Evolutionary conservation across 2,797 vertebrate species (phyloP).

Genomic region (Fistularia commersonii): DNA sequence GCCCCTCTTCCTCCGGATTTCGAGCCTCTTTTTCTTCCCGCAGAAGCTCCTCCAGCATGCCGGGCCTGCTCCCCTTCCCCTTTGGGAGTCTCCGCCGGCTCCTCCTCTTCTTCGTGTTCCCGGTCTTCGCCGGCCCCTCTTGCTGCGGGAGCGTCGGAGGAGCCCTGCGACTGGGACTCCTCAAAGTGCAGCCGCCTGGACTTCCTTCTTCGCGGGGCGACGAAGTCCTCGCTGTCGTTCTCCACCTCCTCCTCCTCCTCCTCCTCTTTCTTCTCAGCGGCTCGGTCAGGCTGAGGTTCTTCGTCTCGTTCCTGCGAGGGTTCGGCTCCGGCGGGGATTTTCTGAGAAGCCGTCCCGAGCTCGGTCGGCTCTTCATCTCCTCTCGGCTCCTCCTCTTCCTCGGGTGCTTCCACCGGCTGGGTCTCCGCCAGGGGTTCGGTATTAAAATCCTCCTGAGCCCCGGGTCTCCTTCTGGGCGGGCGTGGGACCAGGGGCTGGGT

Average conservation of each 20-base stretch:
- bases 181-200: constrained; percentile 13
- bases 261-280: too few relatives aligned
- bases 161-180: background rate
- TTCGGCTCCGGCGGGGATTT: too few relatives aligned
- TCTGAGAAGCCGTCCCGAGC: too few relatives aligned
- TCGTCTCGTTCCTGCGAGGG: too few relatives aligned
- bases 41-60: constrained; percentile 15
- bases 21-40: too few relatives aligned
- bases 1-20: too few relatives aligned
- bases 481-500: too few relatives aligned
- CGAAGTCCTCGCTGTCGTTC: constrained; percentile 17
- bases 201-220: constrained; percentile 20
- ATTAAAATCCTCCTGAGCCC: background rate
- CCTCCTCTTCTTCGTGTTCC: background rate
- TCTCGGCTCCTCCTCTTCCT: constrained; percentile 16
- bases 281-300: too few relatives aligned
- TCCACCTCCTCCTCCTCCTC: too few relatives aligned
- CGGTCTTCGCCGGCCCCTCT: background rate
- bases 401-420: constrained; percentile 28
- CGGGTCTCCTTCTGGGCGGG: background rate
- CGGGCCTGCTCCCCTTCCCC: too few relatives aligned
- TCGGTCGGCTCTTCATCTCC: constrained; percentile 12
- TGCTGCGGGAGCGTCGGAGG: background rate
- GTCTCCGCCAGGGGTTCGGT: constrained; percentile 12
- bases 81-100: constrained; percentile 1